Evolutionary conservation across 2,888 invertebrate species (phyloP), one percentile per base, ranked within the genome.

Genomic region (Diaperis boleti): DNA sequence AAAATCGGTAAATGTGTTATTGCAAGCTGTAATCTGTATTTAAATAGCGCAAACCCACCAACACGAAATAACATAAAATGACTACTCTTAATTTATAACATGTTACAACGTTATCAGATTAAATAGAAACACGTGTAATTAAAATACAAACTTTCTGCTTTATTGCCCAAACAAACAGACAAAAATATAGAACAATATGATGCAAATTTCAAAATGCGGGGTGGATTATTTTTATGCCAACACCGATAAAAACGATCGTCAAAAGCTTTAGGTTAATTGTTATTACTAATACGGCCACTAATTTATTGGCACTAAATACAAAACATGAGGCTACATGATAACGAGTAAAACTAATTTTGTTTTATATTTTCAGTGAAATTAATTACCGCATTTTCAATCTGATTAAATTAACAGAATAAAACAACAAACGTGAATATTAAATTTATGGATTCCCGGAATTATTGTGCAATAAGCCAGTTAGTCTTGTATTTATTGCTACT

Each of bases 231-330:
- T 44, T 44, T 11, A 22, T 44, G 26, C 18, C 44, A 26, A 44
- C 44, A 44, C 10, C 47, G 8, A 47, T 47, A 47, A 47, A 47
- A 47, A 10, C n/a, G 14, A 14, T 47, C 47, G 26, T 47, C 29
- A 47, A 44, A 47, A 47, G 26, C 31, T 29, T 31, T 31, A 47
- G 31, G 47, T 47, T 47, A 47, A 47, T 31, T 29, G 29, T 47
- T 47, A 31, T 31, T 31, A 47, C 15, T 29, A 47, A 14, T 47
- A 13, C 31, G 5, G 8, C 10, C 15, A 47, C 29, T 47, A 47
- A 47, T 47, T 47, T 47, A 47, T 31, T 31, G 29, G 15, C 15
- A 47, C 14, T 47, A 47, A 47, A 47, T 31, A 47, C 47, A 47
- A 47, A 47, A 47, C 29, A 47, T 31, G 47, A 47, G 13, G 8